These are phyloP conservation scores for Campylomormyrus tamandua DNA, from an alignment of 2,113 vertebrate species.

Conservation along the genomic window DNA sequence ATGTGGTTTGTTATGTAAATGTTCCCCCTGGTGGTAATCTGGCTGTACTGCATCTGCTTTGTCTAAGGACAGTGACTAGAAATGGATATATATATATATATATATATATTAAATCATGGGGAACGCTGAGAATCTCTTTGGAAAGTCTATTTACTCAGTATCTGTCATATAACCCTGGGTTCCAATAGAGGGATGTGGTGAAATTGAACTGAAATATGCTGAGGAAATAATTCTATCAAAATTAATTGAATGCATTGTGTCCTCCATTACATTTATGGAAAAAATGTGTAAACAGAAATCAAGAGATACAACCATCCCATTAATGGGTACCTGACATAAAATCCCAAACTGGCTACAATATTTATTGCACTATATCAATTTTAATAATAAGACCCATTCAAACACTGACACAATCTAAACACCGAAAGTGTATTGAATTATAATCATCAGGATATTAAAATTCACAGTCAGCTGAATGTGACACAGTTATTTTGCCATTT, in stretches of 20 bases:
- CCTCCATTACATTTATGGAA: background rate
- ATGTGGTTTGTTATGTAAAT: background rate
- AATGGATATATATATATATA: too few relatives aligned
- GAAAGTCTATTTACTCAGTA: background rate
- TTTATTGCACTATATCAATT: background rate
- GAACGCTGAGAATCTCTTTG: too few relatives aligned
- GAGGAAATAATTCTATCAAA: background rate
- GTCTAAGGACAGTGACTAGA: background rate
- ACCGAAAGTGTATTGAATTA: background rate
- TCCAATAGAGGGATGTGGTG: background rate
- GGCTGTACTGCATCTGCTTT: background rate
- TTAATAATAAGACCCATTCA: background rate
- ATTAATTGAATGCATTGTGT: background rate
- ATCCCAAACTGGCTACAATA: background rate
- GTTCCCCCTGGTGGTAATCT: slow-evolving; percentile 1
- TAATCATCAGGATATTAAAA: background rate
- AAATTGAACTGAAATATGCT: background rate
- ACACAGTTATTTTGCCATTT: background rate
- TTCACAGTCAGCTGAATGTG: background rate
- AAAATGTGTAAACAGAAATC: background rate
- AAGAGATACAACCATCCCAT: background rate
- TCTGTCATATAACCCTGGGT: background rate
- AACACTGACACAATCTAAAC: background rate
- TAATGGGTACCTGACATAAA: background rate
- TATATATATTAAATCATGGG: too few relatives aligned